phyloP scores from a whole-genome alignment of 2,113 vertebrate genomes.

The Thryonomys swinderianus region DNA sequence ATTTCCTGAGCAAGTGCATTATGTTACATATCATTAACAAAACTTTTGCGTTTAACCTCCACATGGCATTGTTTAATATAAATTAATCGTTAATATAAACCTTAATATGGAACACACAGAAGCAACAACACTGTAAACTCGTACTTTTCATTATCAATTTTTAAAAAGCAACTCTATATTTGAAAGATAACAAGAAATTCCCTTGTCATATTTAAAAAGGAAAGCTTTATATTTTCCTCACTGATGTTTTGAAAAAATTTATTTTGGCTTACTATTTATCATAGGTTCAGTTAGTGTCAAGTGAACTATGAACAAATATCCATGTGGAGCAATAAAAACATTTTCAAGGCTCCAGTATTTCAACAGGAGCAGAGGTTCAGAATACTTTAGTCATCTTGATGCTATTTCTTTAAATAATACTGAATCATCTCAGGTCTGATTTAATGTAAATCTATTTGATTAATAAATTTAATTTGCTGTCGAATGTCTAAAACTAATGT shows the following conservation, averaged over 20 bases:
- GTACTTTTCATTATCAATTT: background rate
- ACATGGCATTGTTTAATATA: no score
- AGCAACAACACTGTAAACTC: background rate
- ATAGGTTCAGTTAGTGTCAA: background rate
- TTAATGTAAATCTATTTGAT: constrained; percentile 51
- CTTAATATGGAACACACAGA: background rate
- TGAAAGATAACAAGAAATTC: background rate
- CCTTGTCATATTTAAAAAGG: background rate
- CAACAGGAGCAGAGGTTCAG: background rate
- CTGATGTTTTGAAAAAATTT: constrained; percentile 6
- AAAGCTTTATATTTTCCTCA: background rate
- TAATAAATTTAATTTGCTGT: constrained; percentile 71
- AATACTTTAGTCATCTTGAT: background rate
- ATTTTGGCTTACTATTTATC: background rate
- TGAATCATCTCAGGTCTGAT: constrained; percentile 21
- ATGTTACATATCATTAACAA: background rate
- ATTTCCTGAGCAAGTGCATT: background rate
- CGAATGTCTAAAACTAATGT: constrained; percentile 65
- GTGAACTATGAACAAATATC: background rate
- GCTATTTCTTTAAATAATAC: constrained; percentile 32
- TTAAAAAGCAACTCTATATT: background rate
- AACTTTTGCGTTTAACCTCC: background rate
- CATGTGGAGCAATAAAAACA: background rate
- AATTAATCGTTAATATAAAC: background rate
- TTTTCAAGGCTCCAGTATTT: background rate